Conservation (phyloP, 53 echinoderm and acorn worm genomes). For the Stichopus horrens region DNA sequence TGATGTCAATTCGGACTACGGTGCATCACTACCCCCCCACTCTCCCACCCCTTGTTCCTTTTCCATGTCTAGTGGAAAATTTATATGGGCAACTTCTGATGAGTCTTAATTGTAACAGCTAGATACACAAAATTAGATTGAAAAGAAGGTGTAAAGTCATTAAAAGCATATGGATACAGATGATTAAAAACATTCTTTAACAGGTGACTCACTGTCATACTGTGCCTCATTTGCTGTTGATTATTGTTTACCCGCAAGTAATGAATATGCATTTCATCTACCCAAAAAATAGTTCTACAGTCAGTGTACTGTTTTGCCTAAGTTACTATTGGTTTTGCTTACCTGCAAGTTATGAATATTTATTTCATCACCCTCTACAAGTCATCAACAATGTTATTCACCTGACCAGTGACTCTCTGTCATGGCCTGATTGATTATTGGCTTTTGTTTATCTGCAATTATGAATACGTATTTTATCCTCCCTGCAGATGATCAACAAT, state of each 20-base stretch:
- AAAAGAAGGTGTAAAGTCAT: too few species aligned
- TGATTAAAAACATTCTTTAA: conserved; percentile 79
- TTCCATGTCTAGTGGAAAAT: too few species aligned
- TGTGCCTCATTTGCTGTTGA: too few species aligned
- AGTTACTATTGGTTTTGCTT: too few species aligned
- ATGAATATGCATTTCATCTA: background rate
- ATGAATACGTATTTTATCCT: background rate
- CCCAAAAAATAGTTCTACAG: conserved; percentile 60
- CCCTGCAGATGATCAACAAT: conserved; percentile 75
- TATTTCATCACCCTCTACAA: conserved; percentile 35
- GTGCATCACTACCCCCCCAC: too few species aligned
- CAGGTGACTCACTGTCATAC: conserved; percentile 57
- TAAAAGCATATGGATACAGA: too few species aligned
- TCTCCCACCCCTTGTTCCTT: too few species aligned
- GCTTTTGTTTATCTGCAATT: background rate
- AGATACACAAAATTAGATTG: too few species aligned
- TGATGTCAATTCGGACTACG: too few species aligned
- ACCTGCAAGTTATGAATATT: background rate
- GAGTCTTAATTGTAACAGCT: too few species aligned
- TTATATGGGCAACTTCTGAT: too few species aligned
- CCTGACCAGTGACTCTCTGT: conserved; percentile 65
- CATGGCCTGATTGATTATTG: too few species aligned
- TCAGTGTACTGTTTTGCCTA: conserved; percentile 41
- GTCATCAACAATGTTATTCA: conserved; percentile 79
- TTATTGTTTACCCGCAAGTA: background rate